Percentiles rank a stretch among this genome's conserved stretches.
Evolutionary conservation across 92 coral and sea anemone species (phyloP).

Genomic region (Epizoanthus ramosus): DNA sequence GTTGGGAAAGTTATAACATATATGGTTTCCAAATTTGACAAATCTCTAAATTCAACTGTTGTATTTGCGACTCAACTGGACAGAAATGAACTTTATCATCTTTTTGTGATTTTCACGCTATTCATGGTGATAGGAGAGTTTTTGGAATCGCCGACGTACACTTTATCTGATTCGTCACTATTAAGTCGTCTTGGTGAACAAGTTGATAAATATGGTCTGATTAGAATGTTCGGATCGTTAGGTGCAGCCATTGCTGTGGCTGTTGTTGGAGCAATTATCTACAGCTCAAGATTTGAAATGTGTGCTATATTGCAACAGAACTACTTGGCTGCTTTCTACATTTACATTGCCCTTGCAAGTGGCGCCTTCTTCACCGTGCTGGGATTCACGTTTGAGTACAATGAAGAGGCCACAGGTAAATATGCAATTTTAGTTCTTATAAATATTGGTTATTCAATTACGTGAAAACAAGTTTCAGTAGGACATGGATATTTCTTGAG

Average conservation of each 20-base stretch:
- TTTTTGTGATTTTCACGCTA: constrained; percentile 52
- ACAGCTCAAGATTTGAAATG: constrained; percentile 32
- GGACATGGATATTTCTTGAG: too few relatives aligned
- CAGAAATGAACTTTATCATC: constrained; percentile 48
- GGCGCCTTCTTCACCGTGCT: constrained; percentile 31
- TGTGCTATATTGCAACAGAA: constrained; percentile 34
- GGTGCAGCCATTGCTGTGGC: constrained; percentile 58
- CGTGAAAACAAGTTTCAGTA: not conserved
- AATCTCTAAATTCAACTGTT: constrained; percentile 35
- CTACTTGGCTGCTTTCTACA: constrained; percentile 26
- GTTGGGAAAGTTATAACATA: constrained; percentile 18
- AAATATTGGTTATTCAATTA: not conserved
- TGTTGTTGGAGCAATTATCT: constrained; percentile 38
- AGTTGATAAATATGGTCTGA: constrained; percentile 46
- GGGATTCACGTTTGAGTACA: constrained; percentile 26
- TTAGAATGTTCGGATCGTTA: constrained; percentile 58
- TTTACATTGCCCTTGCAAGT: constrained; percentile 15
- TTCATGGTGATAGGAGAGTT: constrained; percentile 58
- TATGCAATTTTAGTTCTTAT: not conserved
- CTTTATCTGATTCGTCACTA: constrained; percentile 54
- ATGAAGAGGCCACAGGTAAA: constrained; percentile 7
- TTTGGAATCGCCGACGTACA: constrained; percentile 60
- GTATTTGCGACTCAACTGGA: constrained; percentile 42
- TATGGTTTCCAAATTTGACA: not conserved
- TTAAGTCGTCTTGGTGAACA: constrained; percentile 46